phyloP scores from a whole-genome alignment of 2,113 vertebrate species.

The Ibidorhyncha struthersii region DNA sequence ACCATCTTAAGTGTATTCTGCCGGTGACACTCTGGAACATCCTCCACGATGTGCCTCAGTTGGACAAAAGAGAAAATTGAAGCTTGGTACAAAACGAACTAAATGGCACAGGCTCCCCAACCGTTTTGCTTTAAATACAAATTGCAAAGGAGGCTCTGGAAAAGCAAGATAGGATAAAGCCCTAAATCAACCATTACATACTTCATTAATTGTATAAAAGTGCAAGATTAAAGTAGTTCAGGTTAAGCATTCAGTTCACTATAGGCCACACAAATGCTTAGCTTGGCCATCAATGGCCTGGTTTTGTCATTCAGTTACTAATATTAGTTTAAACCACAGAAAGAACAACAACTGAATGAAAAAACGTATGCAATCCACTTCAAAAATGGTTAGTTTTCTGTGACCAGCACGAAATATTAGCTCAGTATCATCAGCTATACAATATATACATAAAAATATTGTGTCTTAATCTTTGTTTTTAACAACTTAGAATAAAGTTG shows the following conservation, averaged over 20 bases:
- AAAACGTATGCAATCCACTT: slow-evolving; percentile 39
- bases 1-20: background rate
- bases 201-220: slow-evolving; percentile 34
- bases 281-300: background rate
- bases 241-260: slow-evolving; percentile 32
- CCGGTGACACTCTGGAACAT: background rate
- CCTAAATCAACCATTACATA: background rate
- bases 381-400: slow-evolving; percentile 62
- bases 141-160: background rate
- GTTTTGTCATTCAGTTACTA: slow-evolving; percentile 61
- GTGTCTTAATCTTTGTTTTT: slow-evolving; percentile 38
- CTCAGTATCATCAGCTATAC: slow-evolving; percentile 43
- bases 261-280: slow-evolving; percentile 15
- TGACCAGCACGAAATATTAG: slow-evolving; percentile 69
- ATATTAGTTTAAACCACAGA: slow-evolving; percentile 37
- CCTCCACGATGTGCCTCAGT: background rate
- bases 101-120: background rate
- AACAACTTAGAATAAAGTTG: slow-evolving; percentile 57
- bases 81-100: background rate
- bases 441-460: slow-evolving; percentile 60
- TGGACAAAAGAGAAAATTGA: background rate
- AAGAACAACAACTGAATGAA: slow-evolving; percentile 47
- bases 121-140: background rate
- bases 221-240: slow-evolving; percentile 45
- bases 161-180: slow-evolving; percentile 6